Base-by-base conservation (phyloP, 1,140 invertebrate genomes). In the Centruroides vittatus region DNA sequence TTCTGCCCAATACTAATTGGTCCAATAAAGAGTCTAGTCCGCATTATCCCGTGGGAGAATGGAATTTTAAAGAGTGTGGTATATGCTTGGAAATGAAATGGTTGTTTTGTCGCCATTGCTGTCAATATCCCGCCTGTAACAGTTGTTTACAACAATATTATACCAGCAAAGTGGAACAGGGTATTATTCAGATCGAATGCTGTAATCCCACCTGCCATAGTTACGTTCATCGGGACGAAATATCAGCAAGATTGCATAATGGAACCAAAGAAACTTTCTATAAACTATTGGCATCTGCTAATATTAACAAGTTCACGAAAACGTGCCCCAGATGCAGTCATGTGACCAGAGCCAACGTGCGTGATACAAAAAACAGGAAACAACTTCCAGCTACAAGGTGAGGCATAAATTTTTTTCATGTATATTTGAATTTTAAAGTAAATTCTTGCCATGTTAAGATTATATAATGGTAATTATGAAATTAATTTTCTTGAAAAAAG, bases 291-390 rank as follows among this genome's bases (percentile, higher is more conserved):
- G 64, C 73, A 10, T 66, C 73, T 62, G 72, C 72, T 3, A 76
- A 76, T 64, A 65, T 69, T 46, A 71, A 75, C 66, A 70, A 73
- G 1, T 61, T 65, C 36, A 58, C 70, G 0, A 76, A 76, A 66
- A 76, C 75, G 7, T 78, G 76, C 66, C 76, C 76, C 2, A 61
- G 68, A 6, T 78, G 76, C 66, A 73, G 68, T 56, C 62, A 68
- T 57, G 58, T 74, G 10, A 66, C 66, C 7, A 57, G 52, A 47
- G 11, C 56, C 3, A 7, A 35, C 8, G 8, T 41, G 41, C 41
- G 8, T 41, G 41, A 41, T 41, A 41, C 41, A 5, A 41, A 41
- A 41, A 41, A 41, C 41, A 41, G 41, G 41, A 41, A 41, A 41
- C 41, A 41, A 8, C 5, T 41, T 41, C 41, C 41, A 41, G 41